phyloP scores from a whole-genome alignment of 2,113 vertebrate species.

The Monopterus albus region DNA sequence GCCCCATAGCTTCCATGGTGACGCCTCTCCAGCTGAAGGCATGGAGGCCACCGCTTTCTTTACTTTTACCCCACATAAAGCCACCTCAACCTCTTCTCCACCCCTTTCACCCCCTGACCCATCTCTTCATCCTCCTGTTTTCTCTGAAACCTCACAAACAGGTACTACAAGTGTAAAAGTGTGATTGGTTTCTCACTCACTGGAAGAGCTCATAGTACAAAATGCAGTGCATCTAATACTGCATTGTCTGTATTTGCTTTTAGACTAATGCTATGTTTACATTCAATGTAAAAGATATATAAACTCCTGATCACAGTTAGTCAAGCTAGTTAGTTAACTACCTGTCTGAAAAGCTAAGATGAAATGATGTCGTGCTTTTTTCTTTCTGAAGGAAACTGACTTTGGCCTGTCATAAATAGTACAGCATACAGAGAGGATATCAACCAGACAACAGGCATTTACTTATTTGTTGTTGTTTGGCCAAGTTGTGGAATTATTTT shows the following conservation, averaged over 20 bases:
- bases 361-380: too few relatives aligned
- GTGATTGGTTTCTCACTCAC: background rate
- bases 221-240: background rate
- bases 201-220: background rate
- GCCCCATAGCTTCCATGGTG: slow-evolving; percentile 68
- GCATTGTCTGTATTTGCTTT: background rate
- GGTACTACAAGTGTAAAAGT: slow-evolving; percentile 35
- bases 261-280: background rate
- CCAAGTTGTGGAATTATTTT: too few relatives aligned
- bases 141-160: slow-evolving; percentile 53
- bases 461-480: too few relatives aligned
- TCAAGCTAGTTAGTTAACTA: too few relatives aligned
- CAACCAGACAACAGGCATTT: too few relatives aligned
- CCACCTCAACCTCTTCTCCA: slow-evolving; percentile 30
- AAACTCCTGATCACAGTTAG: too few relatives aligned
- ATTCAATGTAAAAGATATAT: background rate
- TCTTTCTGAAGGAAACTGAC: too few relatives aligned
- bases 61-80: slow-evolving; percentile 39
- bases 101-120: slow-evolving; percentile 41
- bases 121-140: slow-evolving; percentile 15
- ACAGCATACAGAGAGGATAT: too few relatives aligned
- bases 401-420: too few relatives aligned
- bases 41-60: slow-evolving; percentile 31
- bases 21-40: slow-evolving; percentile 46
- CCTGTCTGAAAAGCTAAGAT: too few relatives aligned